These are phyloP conservation scores for Lycorma delicatula DNA, from an alignment of 1,140 invertebrate genomes.

Conservation along the genomic window DNA sequence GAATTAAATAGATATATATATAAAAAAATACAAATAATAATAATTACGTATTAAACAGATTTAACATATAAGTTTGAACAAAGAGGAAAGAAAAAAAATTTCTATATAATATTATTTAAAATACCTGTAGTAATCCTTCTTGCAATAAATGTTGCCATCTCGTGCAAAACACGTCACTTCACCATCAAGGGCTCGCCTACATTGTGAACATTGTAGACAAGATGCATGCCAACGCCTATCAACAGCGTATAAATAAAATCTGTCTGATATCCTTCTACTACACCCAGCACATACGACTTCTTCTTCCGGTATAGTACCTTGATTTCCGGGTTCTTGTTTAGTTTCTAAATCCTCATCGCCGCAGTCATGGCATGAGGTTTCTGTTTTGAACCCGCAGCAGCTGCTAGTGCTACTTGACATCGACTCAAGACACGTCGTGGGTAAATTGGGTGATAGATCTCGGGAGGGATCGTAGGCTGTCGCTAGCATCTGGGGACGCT, in stretches of 20 bases:
- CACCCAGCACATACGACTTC: constrained; percentile 72
- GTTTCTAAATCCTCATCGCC: constrained; percentile 35
- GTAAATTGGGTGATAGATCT: constrained; percentile 60
- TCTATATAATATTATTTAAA: constrained; percentile 18
- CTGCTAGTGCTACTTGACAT: constrained; percentile 36
- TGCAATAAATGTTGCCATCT: constrained; percentile 93
- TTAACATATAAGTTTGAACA: neutral
- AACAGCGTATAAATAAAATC: constrained; percentile 79
- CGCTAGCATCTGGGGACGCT: constrained; percentile 39
- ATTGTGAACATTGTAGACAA: constrained; percentile 86
- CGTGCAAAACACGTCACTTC: constrained; percentile 89
- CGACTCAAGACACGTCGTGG: constrained; percentile 50
- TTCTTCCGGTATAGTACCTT: constrained; percentile 30
- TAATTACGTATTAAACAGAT: too few species aligned
- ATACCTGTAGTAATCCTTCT: constrained; percentile 97
- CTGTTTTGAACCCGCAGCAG: constrained; percentile 40
- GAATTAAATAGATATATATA: too few species aligned
- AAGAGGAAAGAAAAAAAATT: neutral
- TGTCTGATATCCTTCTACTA: constrained; percentile 69
- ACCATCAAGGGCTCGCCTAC: constrained; percentile 77
- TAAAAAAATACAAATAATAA: too few species aligned
- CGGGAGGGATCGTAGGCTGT: constrained; percentile 58
- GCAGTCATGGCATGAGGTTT: constrained; percentile 36
- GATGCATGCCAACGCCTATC: constrained; percentile 88
- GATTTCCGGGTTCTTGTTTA: constrained; percentile 31